These are phyloP conservation scores for Cochlearius cochlearius DNA, from an alignment of 2,113 vertebrate genomes.

Conservation along the genomic window DNA sequence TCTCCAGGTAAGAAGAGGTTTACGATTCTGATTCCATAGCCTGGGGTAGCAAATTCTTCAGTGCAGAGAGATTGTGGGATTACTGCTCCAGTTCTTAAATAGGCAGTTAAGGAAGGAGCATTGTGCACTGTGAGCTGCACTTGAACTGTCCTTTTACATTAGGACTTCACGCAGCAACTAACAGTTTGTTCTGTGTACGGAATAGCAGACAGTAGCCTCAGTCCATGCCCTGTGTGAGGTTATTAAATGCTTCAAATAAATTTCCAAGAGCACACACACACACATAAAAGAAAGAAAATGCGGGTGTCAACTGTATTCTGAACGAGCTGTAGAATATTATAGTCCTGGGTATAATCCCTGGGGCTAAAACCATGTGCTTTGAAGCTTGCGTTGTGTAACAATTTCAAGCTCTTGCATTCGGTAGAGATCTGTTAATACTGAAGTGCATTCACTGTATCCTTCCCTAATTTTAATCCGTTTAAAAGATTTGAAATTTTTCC, in stretches of 20 bases:
- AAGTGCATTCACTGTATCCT: neutral
- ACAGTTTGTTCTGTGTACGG: neutral
- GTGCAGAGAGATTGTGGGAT: neutral
- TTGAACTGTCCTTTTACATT: neutral
- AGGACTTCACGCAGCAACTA: neutral
- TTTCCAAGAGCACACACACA: neutral
- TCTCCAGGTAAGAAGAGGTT: neutral
- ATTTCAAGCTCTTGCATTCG: neutral
- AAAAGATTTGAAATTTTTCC: neutral
- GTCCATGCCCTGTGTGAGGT: neutral
- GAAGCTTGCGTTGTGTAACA: slow-evolving; percentile 12
- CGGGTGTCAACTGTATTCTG: neutral
- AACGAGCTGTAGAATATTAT: neutral
- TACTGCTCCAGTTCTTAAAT: neutral
- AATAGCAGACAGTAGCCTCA: neutral
- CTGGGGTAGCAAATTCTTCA: neutral
- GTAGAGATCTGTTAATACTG: neutral
- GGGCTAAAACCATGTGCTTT: neutral
- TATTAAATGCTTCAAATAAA: neutral
- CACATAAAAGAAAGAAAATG: neutral
- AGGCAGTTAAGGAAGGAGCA: neutral
- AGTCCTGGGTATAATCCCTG: neutral
- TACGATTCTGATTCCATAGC: accelerated
- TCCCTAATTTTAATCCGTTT: neutral
- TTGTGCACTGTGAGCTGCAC: neutral